phyloP scores from a whole-genome alignment of 2,113 vertebrate genomes.

The Macrotis lagotis region DNA sequence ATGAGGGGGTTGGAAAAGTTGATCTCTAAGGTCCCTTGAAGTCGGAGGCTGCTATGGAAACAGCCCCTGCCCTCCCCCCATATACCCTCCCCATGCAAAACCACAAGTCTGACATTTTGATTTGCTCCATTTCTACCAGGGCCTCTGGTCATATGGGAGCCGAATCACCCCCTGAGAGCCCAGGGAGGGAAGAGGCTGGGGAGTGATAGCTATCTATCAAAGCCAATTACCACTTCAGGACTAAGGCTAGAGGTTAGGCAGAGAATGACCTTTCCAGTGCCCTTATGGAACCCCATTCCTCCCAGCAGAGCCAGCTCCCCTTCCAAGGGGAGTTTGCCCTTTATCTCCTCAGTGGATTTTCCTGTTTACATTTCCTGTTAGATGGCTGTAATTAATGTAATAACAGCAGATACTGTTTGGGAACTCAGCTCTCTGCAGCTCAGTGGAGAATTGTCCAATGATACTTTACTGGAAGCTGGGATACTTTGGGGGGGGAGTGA shows the following conservation, averaged over 20 bases:
- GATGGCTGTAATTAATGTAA: slow-evolving; percentile 79
- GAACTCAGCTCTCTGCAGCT: slow-evolving; percentile 33
- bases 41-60: neutral
- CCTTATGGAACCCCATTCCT: slow-evolving; percentile 51
- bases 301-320: slow-evolving; percentile 36
- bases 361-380: slow-evolving; percentile 85
- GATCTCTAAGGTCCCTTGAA: neutral
- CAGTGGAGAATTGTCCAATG: neutral
- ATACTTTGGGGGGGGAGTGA: neutral
- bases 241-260: slow-evolving; percentile 61
- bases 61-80: too few relatives aligned
- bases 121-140: rapidly evolving
- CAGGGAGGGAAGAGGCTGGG: slow-evolving; percentile 29
- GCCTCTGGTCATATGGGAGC: slow-evolving; percentile 38
- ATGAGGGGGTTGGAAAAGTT: neutral
- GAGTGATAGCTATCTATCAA: neutral
- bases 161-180: neutral
- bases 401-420: slow-evolving; percentile 43
- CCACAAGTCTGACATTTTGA: neutral
- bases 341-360: slow-evolving; percentile 83
- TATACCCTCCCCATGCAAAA: neutral
- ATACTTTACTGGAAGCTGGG: neutral
- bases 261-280: slow-evolving; percentile 6
- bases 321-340: slow-evolving; percentile 34
- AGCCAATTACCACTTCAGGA: slow-evolving; percentile 77